Conservation (phyloP, 2,888 invertebrate species). For the Octonoba sinensis region DNA sequence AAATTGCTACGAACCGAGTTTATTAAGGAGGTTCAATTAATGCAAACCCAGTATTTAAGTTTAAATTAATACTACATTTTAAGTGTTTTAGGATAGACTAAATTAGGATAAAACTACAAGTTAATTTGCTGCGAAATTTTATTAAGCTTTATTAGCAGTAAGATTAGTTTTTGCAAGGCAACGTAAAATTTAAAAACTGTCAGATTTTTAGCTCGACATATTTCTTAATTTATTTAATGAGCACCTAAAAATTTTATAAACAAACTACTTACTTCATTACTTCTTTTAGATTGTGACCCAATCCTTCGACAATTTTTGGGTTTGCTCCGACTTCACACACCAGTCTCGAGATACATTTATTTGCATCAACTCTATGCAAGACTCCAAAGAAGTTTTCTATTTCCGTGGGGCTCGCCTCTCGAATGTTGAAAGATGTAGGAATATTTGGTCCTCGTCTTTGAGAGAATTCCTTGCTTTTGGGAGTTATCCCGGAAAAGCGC, state of each 20-base stretch:
- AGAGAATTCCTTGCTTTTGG: conserved; percentile 50
- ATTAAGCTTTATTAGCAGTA: background rate
- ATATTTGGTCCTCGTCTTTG: conserved; percentile 57
- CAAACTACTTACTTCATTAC: conserved; percentile 34
- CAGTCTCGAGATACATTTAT: conserved; percentile 51
- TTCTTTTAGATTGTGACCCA: conserved; percentile 56
- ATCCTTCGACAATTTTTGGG: conserved; percentile 48
- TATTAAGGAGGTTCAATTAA: too few relatives aligned
- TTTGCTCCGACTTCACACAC: conserved; percentile 54
- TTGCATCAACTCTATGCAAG: conserved; percentile 54
- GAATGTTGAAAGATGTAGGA: conserved; percentile 47
- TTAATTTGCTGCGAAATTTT: background rate
- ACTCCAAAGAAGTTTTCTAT: conserved; percentile 58
- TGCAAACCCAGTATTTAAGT: too few relatives aligned
- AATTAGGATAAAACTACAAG: too few relatives aligned
- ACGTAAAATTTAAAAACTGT: too few relatives aligned
- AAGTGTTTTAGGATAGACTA: too few relatives aligned
- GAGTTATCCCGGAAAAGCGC: conserved; percentile 8
- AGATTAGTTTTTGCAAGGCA: background rate
- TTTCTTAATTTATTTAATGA: too few relatives aligned
- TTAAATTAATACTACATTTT: too few relatives aligned
- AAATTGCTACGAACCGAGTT: too few relatives aligned
- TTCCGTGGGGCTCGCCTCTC: conserved; percentile 45
- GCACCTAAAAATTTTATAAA: background rate
- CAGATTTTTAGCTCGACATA: too few relatives aligned